Conservation (phyloP, 2,888 invertebrate species). For the Graphium colonna region DNA sequence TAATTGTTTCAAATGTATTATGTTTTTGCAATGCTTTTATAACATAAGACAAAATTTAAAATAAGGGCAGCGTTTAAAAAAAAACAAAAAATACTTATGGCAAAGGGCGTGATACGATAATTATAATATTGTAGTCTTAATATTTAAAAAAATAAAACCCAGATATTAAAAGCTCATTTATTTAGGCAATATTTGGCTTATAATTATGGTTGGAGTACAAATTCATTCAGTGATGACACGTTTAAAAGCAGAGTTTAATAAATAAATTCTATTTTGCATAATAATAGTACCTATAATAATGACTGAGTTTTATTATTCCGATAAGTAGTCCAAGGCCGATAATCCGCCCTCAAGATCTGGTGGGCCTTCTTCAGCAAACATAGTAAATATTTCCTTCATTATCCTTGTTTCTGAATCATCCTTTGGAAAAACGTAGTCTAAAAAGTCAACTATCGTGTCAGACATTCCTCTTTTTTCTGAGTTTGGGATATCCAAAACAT, state of each 20-base stretch:
- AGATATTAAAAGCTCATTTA: not conserved
- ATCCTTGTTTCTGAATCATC: conserved; percentile 57
- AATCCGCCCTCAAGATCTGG: conserved; percentile 33
- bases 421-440: conserved; percentile 58
- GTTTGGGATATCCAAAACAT: conserved; percentile 27
- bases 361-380: conserved; percentile 44
- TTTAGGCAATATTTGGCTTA: conserved; percentile 16
- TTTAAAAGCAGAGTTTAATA: not conserved
- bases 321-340: conserved; percentile 37
- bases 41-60: no score
- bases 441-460: conserved; percentile 48
- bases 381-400: conserved; percentile 56
- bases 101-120: no score
- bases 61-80: no score
- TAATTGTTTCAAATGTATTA: no score
- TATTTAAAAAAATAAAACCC: not conserved
- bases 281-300: no score
- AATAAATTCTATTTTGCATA: not conserved
- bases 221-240: not conserved
- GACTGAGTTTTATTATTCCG: conserved; percentile 25
- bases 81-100: no score
- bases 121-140: no score
- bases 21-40: no score
- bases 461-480: conserved; percentile 47
- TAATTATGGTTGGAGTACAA: conserved; percentile 4